phyloP scores from a whole-genome alignment of 2,888 invertebrate genomes.

The Rhagium mordax region DNA sequence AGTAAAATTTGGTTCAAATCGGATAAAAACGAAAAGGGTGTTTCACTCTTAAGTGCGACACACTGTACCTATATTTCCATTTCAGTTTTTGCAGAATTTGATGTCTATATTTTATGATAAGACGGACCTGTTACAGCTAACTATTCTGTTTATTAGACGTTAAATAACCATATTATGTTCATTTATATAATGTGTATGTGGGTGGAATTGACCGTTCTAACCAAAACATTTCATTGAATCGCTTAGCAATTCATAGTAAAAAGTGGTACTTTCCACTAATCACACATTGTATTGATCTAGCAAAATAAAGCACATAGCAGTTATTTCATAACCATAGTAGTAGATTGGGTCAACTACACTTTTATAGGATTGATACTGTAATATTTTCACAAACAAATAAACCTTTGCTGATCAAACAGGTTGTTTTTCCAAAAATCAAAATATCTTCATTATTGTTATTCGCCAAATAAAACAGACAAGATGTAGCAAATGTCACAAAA shows the following conservation, averaged over 20 bases:
- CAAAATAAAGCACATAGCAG: slow-evolving; percentile 58
- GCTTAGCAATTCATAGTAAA: slow-evolving; percentile 43
- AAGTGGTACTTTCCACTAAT: slow-evolving; percentile 60
- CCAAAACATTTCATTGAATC: slow-evolving; percentile 56
- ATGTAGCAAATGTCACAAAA: slow-evolving; percentile 40
- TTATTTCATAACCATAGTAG: slow-evolving; percentile 39
- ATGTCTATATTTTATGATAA: not conserved
- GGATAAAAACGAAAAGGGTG: no score
- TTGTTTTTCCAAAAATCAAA: not conserved
- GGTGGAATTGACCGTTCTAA: slow-evolving; percentile 55
- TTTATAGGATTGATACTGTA: slow-evolving; percentile 44
- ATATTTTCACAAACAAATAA: slow-evolving; percentile 21
- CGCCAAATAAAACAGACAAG: slow-evolving; percentile 38
- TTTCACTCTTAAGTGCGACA: no score
- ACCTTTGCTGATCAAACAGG: not conserved
- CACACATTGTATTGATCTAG: slow-evolving; percentile 53
- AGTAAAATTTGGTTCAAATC: no score
- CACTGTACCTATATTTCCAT: no score
- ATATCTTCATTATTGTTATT: slow-evolving; percentile 30
- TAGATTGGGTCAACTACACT: slow-evolving; percentile 46
- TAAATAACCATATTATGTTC: slow-evolving; percentile 49
- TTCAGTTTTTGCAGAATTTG: not conserved
- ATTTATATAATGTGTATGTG: slow-evolving; percentile 54
- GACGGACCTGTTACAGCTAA: no score
- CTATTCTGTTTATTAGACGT: slow-evolving; percentile 10